Base-by-base conservation (phyloP, 2,888 invertebrate genomes). In the Nesidiocoris tenuis region DNA sequence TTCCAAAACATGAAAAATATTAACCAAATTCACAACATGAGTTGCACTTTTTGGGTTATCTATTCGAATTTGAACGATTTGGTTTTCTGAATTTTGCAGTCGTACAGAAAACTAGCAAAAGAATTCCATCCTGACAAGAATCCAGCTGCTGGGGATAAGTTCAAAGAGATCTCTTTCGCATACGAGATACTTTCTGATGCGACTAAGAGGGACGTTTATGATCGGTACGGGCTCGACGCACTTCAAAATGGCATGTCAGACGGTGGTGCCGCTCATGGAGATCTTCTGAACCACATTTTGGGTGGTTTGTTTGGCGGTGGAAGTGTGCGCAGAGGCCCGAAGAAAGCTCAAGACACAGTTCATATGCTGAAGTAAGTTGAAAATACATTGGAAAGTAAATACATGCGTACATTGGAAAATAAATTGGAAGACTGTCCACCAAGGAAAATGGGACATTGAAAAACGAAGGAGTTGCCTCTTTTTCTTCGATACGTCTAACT, bases 151-250 rank as follows among this genome's bases (percentile, higher is more conserved):
- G 96, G 94, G 75, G 96, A 96, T 83, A 94, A 91, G 86, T 96
- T 96, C 83, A 96, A 96, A 84, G 96, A 97, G 87, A 96, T 97
- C 81, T 94, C 95, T 77, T 96, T 93, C 85, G 96, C 96, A 0
- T 95, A 96, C 84, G 96, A 97, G 86, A 90, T 96, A 64, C 86
- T 97, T 71, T 95, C 95, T 12, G 94, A 96, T 85, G 88, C 93
- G 1, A 92, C 93, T 81, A 96, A 96, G 84, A 87, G 93, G 75
- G 89, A 91, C 82, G 86, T 90, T 57, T 97, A 97, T 83, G 96
- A 97, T 84, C 25, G 90, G 81, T 90, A 89, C 85, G 97, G 96
- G 2, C 83, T 96, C 79, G 93, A 94, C 83, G 96, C 94, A 0
- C 85, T 96, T 80, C 94, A 95, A 85, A 94, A 94, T 83, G 88